Percentiles rank a stretch among this genome's conserved stretches.
Conservation (phyloP, 1,140 invertebrate species). For the Bombus superbus region DNA sequence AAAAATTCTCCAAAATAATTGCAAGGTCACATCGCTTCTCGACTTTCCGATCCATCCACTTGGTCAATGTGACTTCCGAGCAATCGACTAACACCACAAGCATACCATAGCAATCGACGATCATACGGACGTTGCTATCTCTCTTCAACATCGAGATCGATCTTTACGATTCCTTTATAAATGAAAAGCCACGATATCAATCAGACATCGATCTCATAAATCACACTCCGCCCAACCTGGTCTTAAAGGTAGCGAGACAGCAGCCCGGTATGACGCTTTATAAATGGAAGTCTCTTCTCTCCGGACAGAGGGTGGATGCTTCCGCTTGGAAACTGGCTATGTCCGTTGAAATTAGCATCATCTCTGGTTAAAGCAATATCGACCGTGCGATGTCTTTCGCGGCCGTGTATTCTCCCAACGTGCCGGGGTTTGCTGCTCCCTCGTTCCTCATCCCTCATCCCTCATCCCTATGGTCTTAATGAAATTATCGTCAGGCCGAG, state of each 20-base stretch:
- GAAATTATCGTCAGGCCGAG: conserved; percentile 78
- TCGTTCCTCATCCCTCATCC: background rate
- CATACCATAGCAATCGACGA: too few species aligned
- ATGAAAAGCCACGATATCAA: conserved; percentile 31
- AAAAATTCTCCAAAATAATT: too few species aligned
- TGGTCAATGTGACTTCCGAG: too few species aligned
- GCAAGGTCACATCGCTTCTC: too few species aligned
- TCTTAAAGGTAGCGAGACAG: conserved; percentile 33
- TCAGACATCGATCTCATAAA: conserved; percentile 28
- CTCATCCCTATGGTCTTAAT: conserved; percentile 69
- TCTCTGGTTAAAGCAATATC: conserved; percentile 61
- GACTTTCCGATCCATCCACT: too few species aligned
- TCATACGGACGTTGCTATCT: background rate
- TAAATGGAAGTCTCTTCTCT: conserved; percentile 41
- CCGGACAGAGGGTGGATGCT: conserved; percentile 37
- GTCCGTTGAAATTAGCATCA: conserved; percentile 69
- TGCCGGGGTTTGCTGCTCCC: background rate
- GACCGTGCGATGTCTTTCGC: conserved; percentile 57
- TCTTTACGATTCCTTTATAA: background rate
- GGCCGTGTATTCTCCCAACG: conserved; percentile 18
- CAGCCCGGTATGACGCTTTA: conserved; percentile 27
- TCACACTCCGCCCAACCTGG: conserved; percentile 11
- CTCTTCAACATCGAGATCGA: background rate
- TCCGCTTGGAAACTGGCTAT: background rate
- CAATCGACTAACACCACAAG: too few species aligned